phyloP scores from a whole-genome alignment of 2,888 invertebrate genomes.

The Eristalis pertinax region DNA sequence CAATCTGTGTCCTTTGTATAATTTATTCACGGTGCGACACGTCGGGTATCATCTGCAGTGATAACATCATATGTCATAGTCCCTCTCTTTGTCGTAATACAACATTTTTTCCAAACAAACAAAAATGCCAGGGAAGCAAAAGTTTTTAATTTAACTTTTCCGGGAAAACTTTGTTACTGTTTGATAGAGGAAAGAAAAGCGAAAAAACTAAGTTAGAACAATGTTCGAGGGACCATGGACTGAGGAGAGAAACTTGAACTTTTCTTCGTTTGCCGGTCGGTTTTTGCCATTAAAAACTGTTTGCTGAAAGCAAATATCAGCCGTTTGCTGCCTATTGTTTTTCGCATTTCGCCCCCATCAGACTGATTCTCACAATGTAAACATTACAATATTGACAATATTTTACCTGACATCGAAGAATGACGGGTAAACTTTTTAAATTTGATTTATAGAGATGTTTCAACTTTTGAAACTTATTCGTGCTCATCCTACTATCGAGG shows the following conservation, averaged over 20 bases:
- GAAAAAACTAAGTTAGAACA: slow-evolving; percentile 47
- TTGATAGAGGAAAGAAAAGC: slow-evolving; percentile 26
- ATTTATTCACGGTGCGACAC: slow-evolving; percentile 34
- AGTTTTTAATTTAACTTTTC: slow-evolving; percentile 70
- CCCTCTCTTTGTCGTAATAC: slow-evolving; percentile 42
- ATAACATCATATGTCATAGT: slow-evolving; percentile 60
- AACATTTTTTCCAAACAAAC: slow-evolving; percentile 56
- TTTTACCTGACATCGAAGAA: slow-evolving; percentile 65
- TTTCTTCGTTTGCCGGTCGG: slow-evolving; percentile 25
- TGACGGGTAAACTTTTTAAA: slow-evolving; percentile 57
- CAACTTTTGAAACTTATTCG: slow-evolving; percentile 7
- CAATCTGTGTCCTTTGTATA: slow-evolving; percentile 1
- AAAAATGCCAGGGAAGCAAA: slow-evolving; percentile 55
- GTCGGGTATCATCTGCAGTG: slow-evolving; percentile 55
- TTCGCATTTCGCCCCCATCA: not conserved
- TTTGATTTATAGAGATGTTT: slow-evolving; percentile 40
- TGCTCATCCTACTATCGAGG: not conserved
- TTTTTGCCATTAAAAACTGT: slow-evolving; percentile 46
- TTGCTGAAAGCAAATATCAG: slow-evolving; percentile 55
- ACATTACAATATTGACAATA: slow-evolving; percentile 67
- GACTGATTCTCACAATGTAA: slow-evolving; percentile 34
- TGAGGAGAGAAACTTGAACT: slow-evolving; percentile 51
- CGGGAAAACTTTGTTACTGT: slow-evolving; percentile 57
- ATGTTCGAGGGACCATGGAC: slow-evolving; percentile 65
- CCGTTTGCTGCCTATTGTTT: not conserved